A percentile compares a stretch with the other conserved stretches of the same genome.
phyloP scores from a whole-genome alignment of 2,797 vertebrate species.

The Otus scops region DNA sequence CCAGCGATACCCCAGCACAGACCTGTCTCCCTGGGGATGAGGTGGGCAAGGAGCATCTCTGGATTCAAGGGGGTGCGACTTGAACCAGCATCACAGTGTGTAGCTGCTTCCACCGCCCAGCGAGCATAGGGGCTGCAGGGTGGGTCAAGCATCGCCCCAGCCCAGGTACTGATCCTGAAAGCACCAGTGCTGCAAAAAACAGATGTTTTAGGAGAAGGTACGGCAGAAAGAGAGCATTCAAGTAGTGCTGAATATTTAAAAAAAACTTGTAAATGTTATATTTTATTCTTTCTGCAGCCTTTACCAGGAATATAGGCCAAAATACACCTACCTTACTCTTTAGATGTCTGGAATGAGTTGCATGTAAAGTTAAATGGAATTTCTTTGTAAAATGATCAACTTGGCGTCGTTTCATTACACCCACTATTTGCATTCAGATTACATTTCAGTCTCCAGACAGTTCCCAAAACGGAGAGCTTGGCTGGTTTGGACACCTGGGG shows the following conservation, averaged over 20 bases:
- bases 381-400: neutral
- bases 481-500: neutral
- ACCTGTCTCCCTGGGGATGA: accelerated
- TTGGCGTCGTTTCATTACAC: accelerated
- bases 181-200: neutral
- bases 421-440: neutral
- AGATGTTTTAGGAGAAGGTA: neutral
- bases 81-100: neutral
- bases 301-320: neutral
- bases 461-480: neutral
- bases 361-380: neutral
- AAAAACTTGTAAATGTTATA: neutral
- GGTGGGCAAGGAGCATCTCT: neutral
- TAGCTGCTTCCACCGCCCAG: too few relatives aligned
- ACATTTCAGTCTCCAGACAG: neutral
- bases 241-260: neutral
- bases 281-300: neutral
- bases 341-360: neutral
- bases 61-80: accelerated
- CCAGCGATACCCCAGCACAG: accelerated
- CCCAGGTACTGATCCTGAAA: neutral
- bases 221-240: neutral
- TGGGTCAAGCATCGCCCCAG: neutral
- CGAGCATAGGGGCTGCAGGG: accelerated
- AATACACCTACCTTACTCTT: neutral